Evolutionary conservation across 2,888 invertebrate species (phyloP).

Genomic region (Laothoe populi): DNA sequence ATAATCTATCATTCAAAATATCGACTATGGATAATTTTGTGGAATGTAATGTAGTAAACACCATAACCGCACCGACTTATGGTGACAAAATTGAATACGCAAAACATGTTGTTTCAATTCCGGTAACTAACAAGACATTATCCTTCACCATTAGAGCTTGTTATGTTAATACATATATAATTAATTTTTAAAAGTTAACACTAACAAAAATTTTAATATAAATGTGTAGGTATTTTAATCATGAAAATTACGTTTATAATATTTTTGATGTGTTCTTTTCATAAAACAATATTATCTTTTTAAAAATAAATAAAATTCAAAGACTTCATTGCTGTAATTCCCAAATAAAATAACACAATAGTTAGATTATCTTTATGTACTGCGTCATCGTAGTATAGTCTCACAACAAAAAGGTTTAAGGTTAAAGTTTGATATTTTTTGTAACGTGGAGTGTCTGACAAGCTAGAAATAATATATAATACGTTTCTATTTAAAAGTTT

Average conservation of each 20-base stretch:
- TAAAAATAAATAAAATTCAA: too few species aligned
- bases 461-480: background rate
- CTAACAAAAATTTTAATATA: background rate
- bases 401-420: too few species aligned
- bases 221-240: too few species aligned
- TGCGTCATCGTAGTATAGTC: background rate
- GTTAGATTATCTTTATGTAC: too few species aligned
- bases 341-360: background rate
- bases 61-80: too few species aligned
- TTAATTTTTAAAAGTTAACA: background rate
- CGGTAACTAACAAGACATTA: conserved; percentile 19
- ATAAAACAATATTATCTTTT: too few species aligned
- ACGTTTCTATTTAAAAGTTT: background rate
- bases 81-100: background rate
- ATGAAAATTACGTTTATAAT: too few species aligned
- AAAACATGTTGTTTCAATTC: background rate
- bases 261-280: too few species aligned
- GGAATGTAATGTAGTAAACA: too few species aligned
- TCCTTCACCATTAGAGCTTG: conserved; percentile 16
- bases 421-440: background rate
- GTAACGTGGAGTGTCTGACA: background rate
- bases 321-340: too few species aligned
- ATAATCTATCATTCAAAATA: too few species aligned
- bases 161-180: conserved; percentile 6
- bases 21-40: too few species aligned